phyloP scores from a whole-genome alignment of 1,140 invertebrate species.

The Holotrichia oblita region DNA sequence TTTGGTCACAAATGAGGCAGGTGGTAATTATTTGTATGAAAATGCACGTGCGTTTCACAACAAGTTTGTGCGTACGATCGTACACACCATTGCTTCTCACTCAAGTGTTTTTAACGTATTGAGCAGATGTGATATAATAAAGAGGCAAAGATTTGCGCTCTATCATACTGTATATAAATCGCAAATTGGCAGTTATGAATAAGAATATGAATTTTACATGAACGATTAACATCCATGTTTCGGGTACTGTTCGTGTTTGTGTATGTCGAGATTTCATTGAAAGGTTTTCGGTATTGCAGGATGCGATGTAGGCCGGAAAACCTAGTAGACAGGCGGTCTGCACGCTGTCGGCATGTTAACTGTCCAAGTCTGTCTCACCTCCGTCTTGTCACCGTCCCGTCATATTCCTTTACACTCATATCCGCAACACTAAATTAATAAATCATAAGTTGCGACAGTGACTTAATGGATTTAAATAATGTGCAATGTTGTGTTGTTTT shows the following conservation, averaged over 20 bases:
- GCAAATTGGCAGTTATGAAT: not conserved
- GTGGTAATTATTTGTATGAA: conserved; percentile 25
- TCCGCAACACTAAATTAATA: conserved; percentile 19
- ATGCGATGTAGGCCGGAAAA: conserved; percentile 41
- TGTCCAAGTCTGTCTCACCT: conserved; percentile 38
- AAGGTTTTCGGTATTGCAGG: conserved; percentile 34
- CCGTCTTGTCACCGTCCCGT: conserved; percentile 28
- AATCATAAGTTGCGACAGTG: not conserved
- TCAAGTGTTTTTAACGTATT: conserved; percentile 30
- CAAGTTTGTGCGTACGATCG: conserved; percentile 14
- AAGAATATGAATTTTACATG: not conserved
- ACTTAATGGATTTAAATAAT: not conserved
- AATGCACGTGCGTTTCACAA: conserved; percentile 2
- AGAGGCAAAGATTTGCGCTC: not conserved
- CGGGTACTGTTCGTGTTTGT: too few species aligned
- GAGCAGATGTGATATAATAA: conserved; percentile 16
- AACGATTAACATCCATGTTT: not conserved
- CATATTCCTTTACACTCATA: conserved; percentile 26
- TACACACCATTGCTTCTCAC: not conserved
- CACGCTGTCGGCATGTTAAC: conserved; percentile 40
- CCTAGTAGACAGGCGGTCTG: conserved; percentile 42
- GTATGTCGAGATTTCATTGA: conserved; percentile 1
- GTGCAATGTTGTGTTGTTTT: not conserved
- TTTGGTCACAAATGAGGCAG: not conserved
- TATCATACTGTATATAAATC: not conserved